phyloP scores from a whole-genome alignment of 2,113 vertebrate genomes.

The Cygnus atratus region DNA sequence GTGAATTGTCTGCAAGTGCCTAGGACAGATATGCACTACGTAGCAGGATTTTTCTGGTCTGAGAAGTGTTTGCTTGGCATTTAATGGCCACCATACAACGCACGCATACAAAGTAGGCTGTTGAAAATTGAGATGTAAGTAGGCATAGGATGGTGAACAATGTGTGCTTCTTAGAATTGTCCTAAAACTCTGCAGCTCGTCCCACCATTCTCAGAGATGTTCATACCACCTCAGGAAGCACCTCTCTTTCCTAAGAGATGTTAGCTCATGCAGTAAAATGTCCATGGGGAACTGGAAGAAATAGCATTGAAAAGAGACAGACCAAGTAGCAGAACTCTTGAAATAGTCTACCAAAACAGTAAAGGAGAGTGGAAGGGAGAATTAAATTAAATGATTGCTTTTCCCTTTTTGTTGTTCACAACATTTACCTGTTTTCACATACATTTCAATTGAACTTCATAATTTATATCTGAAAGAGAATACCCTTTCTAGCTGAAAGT shows the following conservation, averaged over 20 bases:
- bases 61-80: neutral
- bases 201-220: neutral
- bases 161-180: neutral
- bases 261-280: neutral
- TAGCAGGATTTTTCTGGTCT: neutral
- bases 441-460: neutral
- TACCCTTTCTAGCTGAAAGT: neutral
- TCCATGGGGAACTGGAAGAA: neutral
- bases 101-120: neutral
- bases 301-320: neutral
- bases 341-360: neutral
- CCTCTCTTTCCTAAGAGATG: neutral
- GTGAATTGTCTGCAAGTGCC: slow-evolving; percentile 15
- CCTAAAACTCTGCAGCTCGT: neutral
- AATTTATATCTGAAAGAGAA: neutral
- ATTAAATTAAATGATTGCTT: neutral
- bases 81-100: neutral
- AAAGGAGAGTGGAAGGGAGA: neutral
- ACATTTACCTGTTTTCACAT: neutral
- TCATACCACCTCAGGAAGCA: neutral
- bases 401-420: neutral
- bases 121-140: neutral
- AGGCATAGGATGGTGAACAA: neutral
- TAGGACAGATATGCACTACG: neutral
- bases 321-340: neutral